phyloP scores from a whole-genome alignment of 2,797 vertebrate genomes.

The Meriones psammophilus region DNA sequence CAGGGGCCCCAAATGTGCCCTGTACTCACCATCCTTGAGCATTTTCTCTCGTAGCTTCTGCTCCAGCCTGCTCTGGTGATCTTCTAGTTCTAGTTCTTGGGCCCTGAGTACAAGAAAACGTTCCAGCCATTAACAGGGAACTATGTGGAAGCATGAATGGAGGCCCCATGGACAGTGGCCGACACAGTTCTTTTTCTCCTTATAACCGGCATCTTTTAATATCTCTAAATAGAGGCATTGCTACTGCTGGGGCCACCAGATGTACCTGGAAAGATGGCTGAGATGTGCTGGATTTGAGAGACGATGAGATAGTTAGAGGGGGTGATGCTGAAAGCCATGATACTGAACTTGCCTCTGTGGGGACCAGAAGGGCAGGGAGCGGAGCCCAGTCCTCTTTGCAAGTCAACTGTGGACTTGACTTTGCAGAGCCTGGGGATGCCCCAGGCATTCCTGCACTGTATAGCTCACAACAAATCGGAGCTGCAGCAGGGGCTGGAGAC shows the following conservation, averaged over 20 bases:
- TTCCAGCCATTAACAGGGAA: conserved; percentile 1
- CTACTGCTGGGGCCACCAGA: not conserved
- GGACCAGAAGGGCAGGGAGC: not conserved
- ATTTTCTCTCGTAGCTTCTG: conserved; percentile 92
- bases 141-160: not conserved
- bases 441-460: not conserved
- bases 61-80: conserved; percentile 94
- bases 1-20: not conserved
- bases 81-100: conserved; percentile 95
- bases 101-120: conserved; percentile 89
- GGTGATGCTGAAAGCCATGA: not conserved
- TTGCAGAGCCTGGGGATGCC: not conserved
- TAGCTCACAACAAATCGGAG: not conserved
- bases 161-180: not conserved
- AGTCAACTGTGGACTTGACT: not conserved
- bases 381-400: not conserved
- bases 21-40: conserved; percentile 91
- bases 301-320: not conserved
- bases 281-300: not conserved
- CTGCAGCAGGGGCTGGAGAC: not conserved
- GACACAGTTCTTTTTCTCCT: not conserved
- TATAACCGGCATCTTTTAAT: not conserved
- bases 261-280: not conserved
- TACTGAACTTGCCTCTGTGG: not conserved
- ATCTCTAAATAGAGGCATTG: not conserved